phyloP scores from a whole-genome alignment of 2,888 invertebrate genomes.

The Yponomeuta plumbellus region DNA sequence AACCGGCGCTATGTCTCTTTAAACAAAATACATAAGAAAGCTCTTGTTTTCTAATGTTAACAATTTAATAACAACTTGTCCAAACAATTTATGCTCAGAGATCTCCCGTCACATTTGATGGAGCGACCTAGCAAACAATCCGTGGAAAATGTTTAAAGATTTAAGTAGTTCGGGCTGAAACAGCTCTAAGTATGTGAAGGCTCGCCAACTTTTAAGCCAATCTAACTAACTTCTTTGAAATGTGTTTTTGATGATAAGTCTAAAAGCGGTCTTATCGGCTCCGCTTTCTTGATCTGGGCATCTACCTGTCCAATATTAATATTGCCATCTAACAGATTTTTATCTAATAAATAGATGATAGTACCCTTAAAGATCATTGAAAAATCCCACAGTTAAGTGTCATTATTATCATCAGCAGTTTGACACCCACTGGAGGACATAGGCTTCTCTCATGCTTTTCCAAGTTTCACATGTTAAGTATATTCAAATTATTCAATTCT shows the following conservation, averaged over 20 bases:
- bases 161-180: conserved; percentile 53
- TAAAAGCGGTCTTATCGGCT: background rate
- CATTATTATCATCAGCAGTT: no score
- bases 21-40: background rate
- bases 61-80: conserved; percentile 22
- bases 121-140: conserved; percentile 67
- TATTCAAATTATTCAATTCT: no score
- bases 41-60: background rate
- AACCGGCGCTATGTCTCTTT: no score
- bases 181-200: conserved; percentile 67
- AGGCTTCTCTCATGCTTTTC: no score
- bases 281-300: background rate
- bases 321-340: no score
- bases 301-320: no score
- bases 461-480: no score
- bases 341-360: no score
- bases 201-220: conserved; percentile 73
- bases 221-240: conserved; percentile 73
- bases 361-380: no score
- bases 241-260: conserved; percentile 73
- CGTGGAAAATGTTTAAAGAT: conserved; percentile 67
- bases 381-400: no score
- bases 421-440: no score
- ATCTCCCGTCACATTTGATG: conserved; percentile 62
- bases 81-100: conserved; percentile 58